Evolutionary conservation across 2,113 vertebrate species (phyloP).

Genomic region (Rhynchomys soricoides): DNA sequence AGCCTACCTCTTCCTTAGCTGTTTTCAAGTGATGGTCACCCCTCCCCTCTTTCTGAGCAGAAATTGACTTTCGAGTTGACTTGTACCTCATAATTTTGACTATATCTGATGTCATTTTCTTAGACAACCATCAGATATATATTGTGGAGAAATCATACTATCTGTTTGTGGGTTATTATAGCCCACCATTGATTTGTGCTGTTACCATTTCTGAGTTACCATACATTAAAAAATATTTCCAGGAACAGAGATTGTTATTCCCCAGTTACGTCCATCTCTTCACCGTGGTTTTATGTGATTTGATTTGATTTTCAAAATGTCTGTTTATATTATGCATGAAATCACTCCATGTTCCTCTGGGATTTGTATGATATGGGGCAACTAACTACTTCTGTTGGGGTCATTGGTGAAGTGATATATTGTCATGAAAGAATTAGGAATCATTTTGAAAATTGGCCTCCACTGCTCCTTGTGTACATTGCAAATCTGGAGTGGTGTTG

Average conservation of each 20-base stretch:
- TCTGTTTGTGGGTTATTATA: slow-evolving; percentile 73
- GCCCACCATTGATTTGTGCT: slow-evolving; percentile 74
- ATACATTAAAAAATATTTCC: slow-evolving; percentile 81
- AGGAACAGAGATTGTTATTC: slow-evolving; percentile 80
- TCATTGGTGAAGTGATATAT: neutral
- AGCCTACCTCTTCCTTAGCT: slow-evolving; percentile 53
- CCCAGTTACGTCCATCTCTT: slow-evolving; percentile 74
- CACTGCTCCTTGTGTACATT: neutral
- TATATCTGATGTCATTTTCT: slow-evolving; percentile 78
- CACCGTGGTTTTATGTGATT: slow-evolving; percentile 80
- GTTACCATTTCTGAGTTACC: slow-evolving; percentile 73
- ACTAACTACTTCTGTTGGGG: slow-evolving; percentile 29
- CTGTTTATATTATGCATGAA: slow-evolving; percentile 78
- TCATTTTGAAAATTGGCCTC: slow-evolving; percentile 60
- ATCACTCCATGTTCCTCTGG: slow-evolving; percentile 59
- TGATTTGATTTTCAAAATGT: slow-evolving; percentile 82
- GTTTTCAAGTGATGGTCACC: slow-evolving; percentile 53
- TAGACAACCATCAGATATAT: slow-evolving; percentile 72
- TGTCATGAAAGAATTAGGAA: slow-evolving; percentile 49
- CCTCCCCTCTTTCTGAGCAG: neutral
- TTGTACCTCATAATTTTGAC: slow-evolving; percentile 75
- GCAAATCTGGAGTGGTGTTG: neutral
- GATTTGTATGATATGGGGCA: slow-evolving; percentile 45
- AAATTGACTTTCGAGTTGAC: slow-evolving; percentile 72
- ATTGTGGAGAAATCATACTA: slow-evolving; percentile 77